Percentiles rank a stretch among this genome's conserved stretches.
Conservation (phyloP, 1,140 invertebrate species). For the Solenopsis fugax region DNA sequence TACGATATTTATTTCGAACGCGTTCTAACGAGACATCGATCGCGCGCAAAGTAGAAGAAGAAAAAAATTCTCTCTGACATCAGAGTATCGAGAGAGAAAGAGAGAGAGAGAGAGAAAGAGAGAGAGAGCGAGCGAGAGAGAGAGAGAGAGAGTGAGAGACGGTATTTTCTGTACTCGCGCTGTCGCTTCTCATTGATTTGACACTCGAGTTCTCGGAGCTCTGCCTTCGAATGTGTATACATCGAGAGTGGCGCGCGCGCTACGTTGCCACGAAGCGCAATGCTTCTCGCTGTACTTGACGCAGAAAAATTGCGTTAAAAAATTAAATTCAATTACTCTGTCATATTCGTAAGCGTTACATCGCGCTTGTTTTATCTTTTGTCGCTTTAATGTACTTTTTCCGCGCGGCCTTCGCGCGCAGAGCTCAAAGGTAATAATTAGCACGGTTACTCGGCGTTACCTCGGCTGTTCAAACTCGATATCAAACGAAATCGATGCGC, state of each 20-base stretch:
- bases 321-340: constrained; percentile 9
- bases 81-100: not conserved
- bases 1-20: constrained; percentile 51
- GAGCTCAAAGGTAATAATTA: not conserved
- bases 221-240: too few relatives aligned
- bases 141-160: not conserved
- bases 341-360: not conserved
- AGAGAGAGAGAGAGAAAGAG: not conserved
- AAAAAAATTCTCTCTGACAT: constrained; percentile 6
- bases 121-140: not conserved
- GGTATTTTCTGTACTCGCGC: constrained; percentile 14
- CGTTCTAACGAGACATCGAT: constrained; percentile 53
- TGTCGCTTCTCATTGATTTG: constrained; percentile 33
- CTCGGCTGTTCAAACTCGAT: not conserved
- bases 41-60: constrained; percentile 15
- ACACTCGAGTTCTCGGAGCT: constrained; percentile 16
- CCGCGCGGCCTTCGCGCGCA: too few relatives aligned
- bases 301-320: constrained; percentile 18
- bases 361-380: not conserved
- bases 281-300: not conserved
- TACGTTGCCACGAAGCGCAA: not conserved
- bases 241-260: not conserved
- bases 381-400: constrained; percentile 1
- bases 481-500: constrained; percentile 6
- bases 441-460: not conserved